Evolutionary conservation across 2,888 invertebrate species (phyloP).

Genomic region (Synanthedon formicaeformis): DNA sequence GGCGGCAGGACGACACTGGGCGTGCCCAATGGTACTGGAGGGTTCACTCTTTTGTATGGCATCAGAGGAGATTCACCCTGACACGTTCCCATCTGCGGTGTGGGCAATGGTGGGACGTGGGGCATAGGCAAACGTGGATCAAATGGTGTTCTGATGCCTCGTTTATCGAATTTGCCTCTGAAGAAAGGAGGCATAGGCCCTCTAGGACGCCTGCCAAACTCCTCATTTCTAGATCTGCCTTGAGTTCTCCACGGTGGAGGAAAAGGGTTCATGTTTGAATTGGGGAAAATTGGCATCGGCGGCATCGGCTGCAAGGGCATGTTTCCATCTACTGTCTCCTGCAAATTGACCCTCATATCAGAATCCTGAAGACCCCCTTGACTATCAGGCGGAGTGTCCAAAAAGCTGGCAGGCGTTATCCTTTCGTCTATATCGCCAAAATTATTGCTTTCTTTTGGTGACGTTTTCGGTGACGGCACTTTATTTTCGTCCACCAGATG

Average conservation of each 20-base stretch:
- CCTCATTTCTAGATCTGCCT: conserved; percentile 38
- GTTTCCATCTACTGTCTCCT: conserved; percentile 24
- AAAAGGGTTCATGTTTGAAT: conserved; percentile 15
- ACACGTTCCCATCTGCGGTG: conserved; percentile 43
- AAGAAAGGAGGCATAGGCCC: conserved; percentile 39
- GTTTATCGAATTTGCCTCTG: conserved; percentile 44
- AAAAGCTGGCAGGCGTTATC: conserved; percentile 37
- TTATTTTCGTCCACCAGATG: conserved; percentile 51
- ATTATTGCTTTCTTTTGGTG: conserved; percentile 39
- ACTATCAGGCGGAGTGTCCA: conserved; percentile 39
- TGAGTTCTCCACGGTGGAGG: conserved; percentile 44
- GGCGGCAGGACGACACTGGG: conserved; percentile 44
- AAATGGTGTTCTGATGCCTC: conserved; percentile 32
- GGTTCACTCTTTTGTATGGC: conserved; percentile 39
- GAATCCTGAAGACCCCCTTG: conserved; percentile 40
- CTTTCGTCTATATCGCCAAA: conserved; percentile 69
- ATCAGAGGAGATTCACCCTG: conserved; percentile 45
- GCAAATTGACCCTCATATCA: conserved; percentile 43
- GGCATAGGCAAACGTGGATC: conserved; percentile 31
- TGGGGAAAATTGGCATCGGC: conserved; percentile 23
- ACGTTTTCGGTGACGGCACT: conserved; percentile 56
- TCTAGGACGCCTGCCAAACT: conserved; percentile 43
- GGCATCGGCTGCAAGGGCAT: conserved; percentile 37
- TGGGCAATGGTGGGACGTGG: conserved; percentile 27
- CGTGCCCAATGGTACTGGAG: conserved; percentile 52